phyloP scores from a whole-genome alignment of 2,888 invertebrate species.

The Xestia xanthographa region DNA sequence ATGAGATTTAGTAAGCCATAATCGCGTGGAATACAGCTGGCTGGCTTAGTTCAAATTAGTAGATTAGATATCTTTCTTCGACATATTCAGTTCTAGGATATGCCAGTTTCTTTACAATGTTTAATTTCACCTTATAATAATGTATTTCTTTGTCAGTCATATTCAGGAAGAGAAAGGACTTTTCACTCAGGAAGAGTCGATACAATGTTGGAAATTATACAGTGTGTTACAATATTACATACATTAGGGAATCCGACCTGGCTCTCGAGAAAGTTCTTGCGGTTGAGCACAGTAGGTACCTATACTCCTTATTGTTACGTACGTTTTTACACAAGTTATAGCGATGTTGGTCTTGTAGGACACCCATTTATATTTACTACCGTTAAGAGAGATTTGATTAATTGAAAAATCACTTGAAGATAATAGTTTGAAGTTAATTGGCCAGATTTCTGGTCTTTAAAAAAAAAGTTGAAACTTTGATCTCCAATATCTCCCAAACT shows the following conservation, averaged over 20 bases:
- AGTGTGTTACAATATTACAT: constrained; percentile 59
- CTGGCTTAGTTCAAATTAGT: neutral
- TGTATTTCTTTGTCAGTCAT: constrained; percentile 5
- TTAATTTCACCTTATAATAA: neutral
- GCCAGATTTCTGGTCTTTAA: no score
- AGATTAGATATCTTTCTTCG: neutral
- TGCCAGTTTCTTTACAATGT: neutral
- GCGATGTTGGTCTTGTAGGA: neutral
- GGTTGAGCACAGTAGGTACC: constrained; percentile 48
- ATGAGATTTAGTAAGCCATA: neutral
- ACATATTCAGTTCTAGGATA: neutral
- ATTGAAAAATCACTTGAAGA: no score
- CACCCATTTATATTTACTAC: neutral
- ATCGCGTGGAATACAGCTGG: no score
- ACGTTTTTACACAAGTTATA: constrained; percentile 4
- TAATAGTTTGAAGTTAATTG: no score
- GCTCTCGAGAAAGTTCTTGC: constrained; percentile 52
- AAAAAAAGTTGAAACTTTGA: no score
- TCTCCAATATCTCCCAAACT: no score
- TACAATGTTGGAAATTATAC: constrained; percentile 56
- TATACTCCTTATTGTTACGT: neutral
- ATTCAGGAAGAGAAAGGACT: constrained; percentile 45
- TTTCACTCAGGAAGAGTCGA: constrained; percentile 14
- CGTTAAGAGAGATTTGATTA: no score
- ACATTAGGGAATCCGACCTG: constrained; percentile 55